Evolutionary conservation across 1,140 invertebrate species (phyloP), one percentile per base, ranked within the genome.

Genomic region (Heliothis virescens): DNA sequence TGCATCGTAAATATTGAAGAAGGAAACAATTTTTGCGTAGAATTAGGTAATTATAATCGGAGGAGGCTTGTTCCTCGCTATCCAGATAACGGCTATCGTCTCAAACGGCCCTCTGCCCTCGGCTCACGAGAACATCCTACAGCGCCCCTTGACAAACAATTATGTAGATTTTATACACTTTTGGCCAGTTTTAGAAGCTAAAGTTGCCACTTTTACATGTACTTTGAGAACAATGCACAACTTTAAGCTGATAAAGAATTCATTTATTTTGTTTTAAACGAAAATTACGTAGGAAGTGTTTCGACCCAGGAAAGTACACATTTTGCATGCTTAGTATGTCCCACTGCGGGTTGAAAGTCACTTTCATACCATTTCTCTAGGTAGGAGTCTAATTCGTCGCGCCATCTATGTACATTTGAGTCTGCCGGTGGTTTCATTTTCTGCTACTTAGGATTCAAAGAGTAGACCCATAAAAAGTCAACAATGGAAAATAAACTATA

Each of bases 101-200:
- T 65, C 47, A 29, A 76, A 76, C 74, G 74, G 53, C 74, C 41
- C 18, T 65, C 60, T 53, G 18, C 74, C 26, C 60, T 53, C 13
- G 65, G 59, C 74, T 76, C 63, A 76, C 74, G 60, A 60, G 53
- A 76, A 65, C 65, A 76, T 76, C 74, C 65, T 65, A 76, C 59
- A 76, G 26, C 74, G 74, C 48, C 60, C 74, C 74, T 76, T 76
- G 74, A 65, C 60, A 76, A 76, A 76, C 74, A 76, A 76, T 76
- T 76, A 76, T 76, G 74, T 65, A 76, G 74, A 76, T 76, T 76
- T 76, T 76, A 76, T 76, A 76, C 50, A 76, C 74, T 76, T 65
- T 76, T 65, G 60, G 74, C 21, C 60, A 76, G 47, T 76, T 76
- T 65, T 10, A 76, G 74, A 76, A 29, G 26, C 34, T 65, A 52